These are phyloP conservation scores for Pogonocherus hispidulus DNA, from an alignment of 2,888 invertebrate genomes.

Conservation along the genomic window DNA sequence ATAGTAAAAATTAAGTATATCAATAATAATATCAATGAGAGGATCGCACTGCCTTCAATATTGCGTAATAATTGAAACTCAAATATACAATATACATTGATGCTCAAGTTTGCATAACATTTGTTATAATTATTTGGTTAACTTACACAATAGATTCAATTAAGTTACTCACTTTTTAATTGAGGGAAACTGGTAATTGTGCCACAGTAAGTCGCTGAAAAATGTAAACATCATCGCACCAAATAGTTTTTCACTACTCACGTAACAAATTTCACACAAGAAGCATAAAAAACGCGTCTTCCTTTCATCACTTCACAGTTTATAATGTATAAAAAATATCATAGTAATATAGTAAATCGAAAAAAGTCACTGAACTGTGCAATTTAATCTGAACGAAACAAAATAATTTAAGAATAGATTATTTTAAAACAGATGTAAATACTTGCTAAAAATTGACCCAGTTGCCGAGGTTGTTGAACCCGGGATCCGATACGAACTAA, in stretches of 20 bases:
- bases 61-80: too few relatives aligned
- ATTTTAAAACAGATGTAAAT: slow-evolving; percentile 55
- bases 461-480: slow-evolving; percentile 53
- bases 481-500: slow-evolving; percentile 38
- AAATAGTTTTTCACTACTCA: slow-evolving; percentile 5
- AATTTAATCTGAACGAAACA: slow-evolving; percentile 46
- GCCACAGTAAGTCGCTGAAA: slow-evolving; percentile 33
- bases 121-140: too few relatives aligned
- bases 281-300: slow-evolving; percentile 17
- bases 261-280: slow-evolving; percentile 11
- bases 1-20: too few relatives aligned
- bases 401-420: slow-evolving; percentile 50
- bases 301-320: slow-evolving; percentile 30
- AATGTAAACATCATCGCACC: slow-evolving; percentile 37
- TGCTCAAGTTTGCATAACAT: too few relatives aligned
- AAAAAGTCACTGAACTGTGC: slow-evolving; percentile 52
- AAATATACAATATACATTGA: too few relatives aligned
- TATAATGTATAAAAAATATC: slow-evolving; percentile 35
- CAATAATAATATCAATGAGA: too few relatives aligned
- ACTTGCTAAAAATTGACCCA: slow-evolving; percentile 58
- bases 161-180: slow-evolving; percentile 35
- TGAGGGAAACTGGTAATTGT: slow-evolving; percentile 32
- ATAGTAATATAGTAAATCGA: slow-evolving; percentile 22
- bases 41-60: too few relatives aligned
- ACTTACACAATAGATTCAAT: slow-evolving; percentile 1